phyloP scores from a whole-genome alignment of 2,797 vertebrate species.

The Babyrousa celebensis region DNA sequence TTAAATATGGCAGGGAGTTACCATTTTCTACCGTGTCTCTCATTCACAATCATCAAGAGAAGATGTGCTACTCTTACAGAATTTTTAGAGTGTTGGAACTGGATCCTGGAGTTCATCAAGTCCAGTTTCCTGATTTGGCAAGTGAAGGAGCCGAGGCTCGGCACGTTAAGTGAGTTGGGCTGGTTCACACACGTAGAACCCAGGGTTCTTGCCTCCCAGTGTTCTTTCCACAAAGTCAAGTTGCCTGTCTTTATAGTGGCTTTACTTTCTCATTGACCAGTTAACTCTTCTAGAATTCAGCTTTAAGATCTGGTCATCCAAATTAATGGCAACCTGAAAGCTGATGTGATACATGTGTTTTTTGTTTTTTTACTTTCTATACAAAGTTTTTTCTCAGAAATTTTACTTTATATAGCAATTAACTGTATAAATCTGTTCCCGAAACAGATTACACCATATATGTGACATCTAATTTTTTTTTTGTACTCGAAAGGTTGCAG shows the following conservation, averaged over 20 bases:
- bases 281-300: neutral
- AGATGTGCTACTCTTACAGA: neutral
- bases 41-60: neutral
- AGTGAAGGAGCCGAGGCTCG: neutral
- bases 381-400: neutral
- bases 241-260: neutral
- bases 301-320: neutral
- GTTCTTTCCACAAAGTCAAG: neutral
- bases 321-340: neutral
- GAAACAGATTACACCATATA: neutral
- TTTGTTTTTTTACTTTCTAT: neutral
- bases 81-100: neutral
- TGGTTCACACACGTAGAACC: no score
- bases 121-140: neutral
- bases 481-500: neutral
- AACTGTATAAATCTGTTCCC: constrained; percentile 24
- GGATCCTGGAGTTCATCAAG: neutral
- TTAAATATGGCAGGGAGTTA: neutral
- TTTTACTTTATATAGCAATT: neutral
- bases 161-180: neutral
- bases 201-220: neutral
- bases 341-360: neutral
- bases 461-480: neutral
- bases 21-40: neutral
- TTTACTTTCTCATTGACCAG: neutral